phyloP scores from a whole-genome alignment of 2,113 vertebrate species.

The Anhinga rufa region DNA sequence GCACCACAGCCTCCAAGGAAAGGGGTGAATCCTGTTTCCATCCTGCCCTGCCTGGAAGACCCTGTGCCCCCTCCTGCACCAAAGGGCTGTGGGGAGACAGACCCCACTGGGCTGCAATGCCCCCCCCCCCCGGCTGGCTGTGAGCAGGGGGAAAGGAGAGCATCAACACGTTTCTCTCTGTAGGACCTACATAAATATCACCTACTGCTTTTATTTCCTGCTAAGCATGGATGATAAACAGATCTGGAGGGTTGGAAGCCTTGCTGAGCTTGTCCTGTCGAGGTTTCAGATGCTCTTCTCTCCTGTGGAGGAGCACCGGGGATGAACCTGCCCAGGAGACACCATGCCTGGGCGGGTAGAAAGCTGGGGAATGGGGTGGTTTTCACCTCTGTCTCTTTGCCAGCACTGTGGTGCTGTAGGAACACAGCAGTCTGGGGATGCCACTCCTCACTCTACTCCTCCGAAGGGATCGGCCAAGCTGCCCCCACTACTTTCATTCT shows the following conservation, averaged over 20 bases:
- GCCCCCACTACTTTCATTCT: neutral
- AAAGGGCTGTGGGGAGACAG: fast-evolving
- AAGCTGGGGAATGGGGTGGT: neutral
- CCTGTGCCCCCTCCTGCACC: neutral
- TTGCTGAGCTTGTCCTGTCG: neutral
- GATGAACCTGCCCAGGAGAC: neutral
- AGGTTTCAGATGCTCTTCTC: neutral
- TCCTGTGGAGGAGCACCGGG: neutral
- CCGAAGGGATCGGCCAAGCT: neutral
- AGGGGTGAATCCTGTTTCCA: neutral
- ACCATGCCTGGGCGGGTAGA: neutral
- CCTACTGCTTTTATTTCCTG: constrained; percentile 49
- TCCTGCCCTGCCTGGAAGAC: neutral
- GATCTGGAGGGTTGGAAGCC: neutral
- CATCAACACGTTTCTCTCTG: neutral
- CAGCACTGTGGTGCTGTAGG: neutral
- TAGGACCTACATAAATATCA: neutral
- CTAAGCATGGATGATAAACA: neutral
- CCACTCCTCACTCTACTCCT: neutral
- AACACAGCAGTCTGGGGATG: neutral
- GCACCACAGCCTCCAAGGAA: neutral
- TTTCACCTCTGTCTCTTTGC: neutral
- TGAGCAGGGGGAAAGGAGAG: neutral
- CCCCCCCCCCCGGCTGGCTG: neutral
- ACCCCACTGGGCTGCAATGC: neutral